These are phyloP conservation scores for Drosophila stalkeri DNA, from an alignment of 2,888 invertebrate genomes.

Conservation along the genomic window DNA sequence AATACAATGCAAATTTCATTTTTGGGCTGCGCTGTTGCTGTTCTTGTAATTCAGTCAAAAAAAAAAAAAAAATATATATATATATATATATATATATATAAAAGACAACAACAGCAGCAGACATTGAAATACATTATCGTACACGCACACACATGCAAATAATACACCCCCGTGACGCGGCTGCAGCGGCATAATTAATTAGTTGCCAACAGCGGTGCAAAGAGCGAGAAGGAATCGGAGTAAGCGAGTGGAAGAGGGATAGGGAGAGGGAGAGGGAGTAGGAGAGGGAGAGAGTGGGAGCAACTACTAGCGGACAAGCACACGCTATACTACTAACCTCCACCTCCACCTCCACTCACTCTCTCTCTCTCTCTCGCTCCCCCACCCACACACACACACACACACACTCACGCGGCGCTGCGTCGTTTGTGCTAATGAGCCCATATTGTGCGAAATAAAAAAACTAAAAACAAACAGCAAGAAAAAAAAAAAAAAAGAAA, in stretches of 20 bases:
- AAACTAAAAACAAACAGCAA: constrained; percentile 32
- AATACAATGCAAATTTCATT: constrained; percentile 78
- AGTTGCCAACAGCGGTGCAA: constrained; percentile 59
- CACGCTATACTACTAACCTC: too few relatives aligned
- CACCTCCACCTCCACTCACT: neutral
- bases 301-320: neutral
- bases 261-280: neutral
- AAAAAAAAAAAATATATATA: constrained; percentile 21
- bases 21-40: constrained; percentile 20
- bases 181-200: constrained; percentile 79
- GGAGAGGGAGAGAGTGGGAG: too few relatives aligned
- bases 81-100: neutral
- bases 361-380: fast-evolving
- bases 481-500: constrained; percentile 53
- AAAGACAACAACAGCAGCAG: constrained; percentile 19
- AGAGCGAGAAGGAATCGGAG: constrained; percentile 9
- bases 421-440: constrained; percentile 74
- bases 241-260: neutral
- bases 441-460: constrained; percentile 76
- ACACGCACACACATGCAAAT: constrained; percentile 55
- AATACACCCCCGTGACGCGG: constrained; percentile 78
- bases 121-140: constrained; percentile 65
- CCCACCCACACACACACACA: neutral
- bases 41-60: constrained; percentile 57
- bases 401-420: constrained; percentile 36